Percentiles rank a stretch among this genome's conserved stretches.
Evolutionary conservation across 2,113 vertebrate species (phyloP).

Genomic region (Pionites leucogaster): DNA sequence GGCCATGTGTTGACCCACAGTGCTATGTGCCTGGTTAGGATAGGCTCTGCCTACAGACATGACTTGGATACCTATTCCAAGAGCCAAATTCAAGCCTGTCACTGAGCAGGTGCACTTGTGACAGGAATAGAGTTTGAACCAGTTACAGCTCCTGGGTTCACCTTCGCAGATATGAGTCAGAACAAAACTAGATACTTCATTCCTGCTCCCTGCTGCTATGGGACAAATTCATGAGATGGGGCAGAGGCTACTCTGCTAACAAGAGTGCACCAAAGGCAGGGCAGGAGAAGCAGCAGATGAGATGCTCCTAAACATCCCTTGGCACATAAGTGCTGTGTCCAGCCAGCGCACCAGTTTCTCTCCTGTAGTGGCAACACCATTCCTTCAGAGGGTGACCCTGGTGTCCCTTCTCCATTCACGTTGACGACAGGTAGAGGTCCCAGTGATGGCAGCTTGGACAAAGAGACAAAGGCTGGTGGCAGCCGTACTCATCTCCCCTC

Average conservation of each 20-base stretch:
- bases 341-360: not conserved
- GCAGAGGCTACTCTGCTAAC: not conserved
- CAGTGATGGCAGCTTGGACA: not conserved
- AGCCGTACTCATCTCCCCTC: fast-evolving
- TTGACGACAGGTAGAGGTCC: not conserved
- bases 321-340: not conserved
- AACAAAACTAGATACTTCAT: not conserved
- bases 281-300: not conserved
- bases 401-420: not conserved
- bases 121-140: not conserved
- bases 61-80: not conserved
- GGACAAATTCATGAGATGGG: not conserved
- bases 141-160: not conserved
- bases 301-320: not conserved
- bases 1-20: not conserved
- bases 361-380: not conserved
- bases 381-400: not conserved
- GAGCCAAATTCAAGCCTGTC: not conserved
- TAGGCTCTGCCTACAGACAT: not conserved
- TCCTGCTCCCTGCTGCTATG: not conserved
- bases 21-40: not conserved
- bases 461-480: not conserved
- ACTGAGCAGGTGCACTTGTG: not conserved
- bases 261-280: not conserved
- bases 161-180: not conserved